These are phyloP conservation scores for Carduelis carduelis DNA, from an alignment of 2,797 vertebrate species.

Conservation along the genomic window DNA sequence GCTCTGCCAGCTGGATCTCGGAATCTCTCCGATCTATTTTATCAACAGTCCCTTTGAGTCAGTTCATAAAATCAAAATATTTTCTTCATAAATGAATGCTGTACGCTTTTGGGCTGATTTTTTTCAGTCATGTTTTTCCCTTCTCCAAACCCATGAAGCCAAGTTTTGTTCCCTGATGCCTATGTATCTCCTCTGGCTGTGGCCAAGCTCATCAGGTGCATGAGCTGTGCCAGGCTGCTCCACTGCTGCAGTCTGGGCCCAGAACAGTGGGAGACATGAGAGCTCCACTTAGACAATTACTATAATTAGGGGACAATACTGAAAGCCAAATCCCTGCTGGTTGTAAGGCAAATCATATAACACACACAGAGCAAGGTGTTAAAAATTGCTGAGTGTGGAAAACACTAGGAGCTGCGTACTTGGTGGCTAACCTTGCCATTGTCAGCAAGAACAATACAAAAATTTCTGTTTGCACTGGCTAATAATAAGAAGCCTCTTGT, in stretches of 20 bases:
- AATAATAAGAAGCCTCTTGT: background rate
- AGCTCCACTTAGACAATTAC: slow-evolving; percentile 49
- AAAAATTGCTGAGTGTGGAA: background rate
- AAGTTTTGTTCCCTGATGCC: background rate
- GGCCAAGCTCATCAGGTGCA: background rate
- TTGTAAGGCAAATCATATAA: background rate
- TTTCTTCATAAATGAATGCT: background rate
- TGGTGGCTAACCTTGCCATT: background rate
- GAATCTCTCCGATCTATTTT: background rate
- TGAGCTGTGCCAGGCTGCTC: background rate
- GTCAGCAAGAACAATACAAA: background rate
- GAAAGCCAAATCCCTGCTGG: slow-evolving; percentile 7
- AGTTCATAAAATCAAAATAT: background rate
- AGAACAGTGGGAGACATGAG: background rate
- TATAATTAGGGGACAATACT: slow-evolving; percentile 31
- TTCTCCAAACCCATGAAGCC: background rate
- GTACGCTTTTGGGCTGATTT: background rate
- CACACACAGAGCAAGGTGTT: background rate
- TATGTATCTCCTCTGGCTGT: background rate
- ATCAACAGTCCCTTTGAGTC: background rate
- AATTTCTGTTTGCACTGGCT: background rate
- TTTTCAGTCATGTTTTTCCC: background rate
- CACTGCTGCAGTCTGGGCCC: background rate
- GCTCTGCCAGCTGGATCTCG: background rate
- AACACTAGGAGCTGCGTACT: accelerated